These are phyloP conservation scores for Hermetia illucens DNA, from an alignment of 1,140 invertebrate species.

Conservation along the genomic window DNA sequence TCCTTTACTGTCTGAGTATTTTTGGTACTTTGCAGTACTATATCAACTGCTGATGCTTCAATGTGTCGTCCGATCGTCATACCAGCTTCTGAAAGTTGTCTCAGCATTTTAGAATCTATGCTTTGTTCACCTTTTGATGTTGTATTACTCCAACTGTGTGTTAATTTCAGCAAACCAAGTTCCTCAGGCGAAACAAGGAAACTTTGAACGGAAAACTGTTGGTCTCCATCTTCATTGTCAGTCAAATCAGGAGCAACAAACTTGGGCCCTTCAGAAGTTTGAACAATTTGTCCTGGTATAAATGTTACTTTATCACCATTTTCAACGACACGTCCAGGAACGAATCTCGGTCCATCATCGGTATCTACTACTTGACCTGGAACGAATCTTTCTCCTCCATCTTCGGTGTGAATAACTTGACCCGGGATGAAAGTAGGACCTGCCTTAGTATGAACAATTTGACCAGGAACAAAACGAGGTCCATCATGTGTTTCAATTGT, in stretches of 20 bases:
- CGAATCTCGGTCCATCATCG: conserved; percentile 52
- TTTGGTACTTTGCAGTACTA: conserved; percentile 41
- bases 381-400: conserved; percentile 53
- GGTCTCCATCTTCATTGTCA: conserved; percentile 47
- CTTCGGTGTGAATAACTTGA: conserved; percentile 55
- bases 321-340: conserved; percentile 54
- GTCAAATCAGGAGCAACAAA: conserved; percentile 55
- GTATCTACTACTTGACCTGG: conserved; percentile 62
- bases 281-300: conserved; percentile 51
- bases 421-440: conserved; percentile 60
- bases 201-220: conserved; percentile 60
- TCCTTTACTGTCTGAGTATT: conserved; percentile 26
- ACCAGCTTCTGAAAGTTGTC: conserved; percentile 52
- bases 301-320: conserved; percentile 52
- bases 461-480: conserved; percentile 52
- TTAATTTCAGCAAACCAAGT: conserved; percentile 43
- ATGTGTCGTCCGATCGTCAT: conserved; percentile 52
- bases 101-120: conserved; percentile 50
- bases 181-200: conserved; percentile 60
- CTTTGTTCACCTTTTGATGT: conserved; percentile 42
- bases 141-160: conserved; percentile 37
- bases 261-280: conserved; percentile 43
- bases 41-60: conserved; percentile 42
- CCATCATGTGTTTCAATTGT: conserved; percentile 52
- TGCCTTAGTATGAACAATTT: conserved; percentile 54